A percentile compares a stretch with the other conserved stretches of the same genome.
Conservation (phyloP, 1,140 invertebrate species). For the Octopus sinensis region DNA sequence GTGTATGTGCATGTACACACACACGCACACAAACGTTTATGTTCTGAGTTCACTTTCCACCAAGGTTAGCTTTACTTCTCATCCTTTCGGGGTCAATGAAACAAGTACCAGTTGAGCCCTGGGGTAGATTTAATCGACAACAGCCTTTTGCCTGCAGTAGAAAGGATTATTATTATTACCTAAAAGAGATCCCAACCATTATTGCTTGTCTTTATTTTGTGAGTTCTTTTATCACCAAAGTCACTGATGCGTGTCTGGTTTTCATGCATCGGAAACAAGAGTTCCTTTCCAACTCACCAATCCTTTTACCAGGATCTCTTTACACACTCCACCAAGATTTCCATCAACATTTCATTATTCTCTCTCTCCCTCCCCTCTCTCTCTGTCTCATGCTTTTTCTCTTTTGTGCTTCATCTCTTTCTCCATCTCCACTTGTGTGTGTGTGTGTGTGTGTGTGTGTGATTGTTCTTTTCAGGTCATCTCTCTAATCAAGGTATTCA, state of each 20-base stretch:
- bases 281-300: not conserved
- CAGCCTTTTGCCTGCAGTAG: not conserved
- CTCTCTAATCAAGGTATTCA: no score
- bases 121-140: no score
- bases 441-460: not conserved
- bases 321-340: not conserved
- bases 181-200: not conserved
- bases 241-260: no score
- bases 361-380: slow-evolving; percentile 15
- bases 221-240: not conserved
- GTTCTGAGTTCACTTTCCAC: no score
- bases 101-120: no score
- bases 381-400: slow-evolving; percentile 10
- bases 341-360: not conserved
- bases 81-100: no score
- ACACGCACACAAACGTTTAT: no score
- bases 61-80: no score
- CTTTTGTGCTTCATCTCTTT: slow-evolving; percentile 9
- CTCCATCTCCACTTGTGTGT: slow-evolving; percentile 11
- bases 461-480: no score
- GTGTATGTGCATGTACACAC: no score
- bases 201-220: slow-evolving; percentile 4
- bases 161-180: not conserved
- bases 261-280: not conserved
- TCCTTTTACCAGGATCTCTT: not conserved